Conservation (phyloP, 2,888 invertebrate genomes). For the Eutolmus rufibarbis region DNA sequence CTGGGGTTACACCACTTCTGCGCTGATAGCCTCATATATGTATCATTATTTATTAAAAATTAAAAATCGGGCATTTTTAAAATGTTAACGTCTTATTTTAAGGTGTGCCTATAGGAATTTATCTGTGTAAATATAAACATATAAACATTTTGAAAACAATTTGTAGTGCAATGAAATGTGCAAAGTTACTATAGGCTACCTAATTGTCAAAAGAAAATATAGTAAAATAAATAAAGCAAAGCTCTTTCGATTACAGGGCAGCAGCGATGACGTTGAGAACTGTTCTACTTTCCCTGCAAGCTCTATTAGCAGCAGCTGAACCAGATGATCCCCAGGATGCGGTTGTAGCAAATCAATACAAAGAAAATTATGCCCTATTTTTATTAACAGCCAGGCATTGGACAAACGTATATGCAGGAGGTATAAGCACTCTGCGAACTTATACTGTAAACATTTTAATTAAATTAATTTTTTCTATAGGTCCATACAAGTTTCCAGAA, state of each 20-base stretch:
- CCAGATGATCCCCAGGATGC: conserved; percentile 96
- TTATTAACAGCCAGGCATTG: conserved; percentile 92
- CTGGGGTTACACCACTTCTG: too few relatives aligned
- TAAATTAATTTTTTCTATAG: conserved; percentile 61
- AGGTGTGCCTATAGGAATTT: too few relatives aligned
- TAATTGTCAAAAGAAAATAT: neutral
- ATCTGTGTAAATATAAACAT: too few relatives aligned
- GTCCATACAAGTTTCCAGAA: conserved; percentile 77
- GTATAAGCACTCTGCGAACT: conserved; percentile 61
- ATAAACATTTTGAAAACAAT: too few relatives aligned
- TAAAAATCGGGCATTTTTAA: too few relatives aligned
- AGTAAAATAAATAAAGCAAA: neutral
- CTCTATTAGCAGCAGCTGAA: conserved; percentile 88
- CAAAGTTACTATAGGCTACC: too few relatives aligned
- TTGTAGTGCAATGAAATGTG: too few relatives aligned
- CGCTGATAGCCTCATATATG: too few relatives aligned
- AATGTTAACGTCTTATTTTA: too few relatives aligned
- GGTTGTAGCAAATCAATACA: conserved; percentile 96
- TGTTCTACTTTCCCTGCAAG: conserved; percentile 94
- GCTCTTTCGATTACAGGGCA: conserved; percentile 72
- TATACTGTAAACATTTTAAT: neutral
- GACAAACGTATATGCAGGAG: conserved; percentile 93
- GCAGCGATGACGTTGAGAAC: conserved; percentile 98
- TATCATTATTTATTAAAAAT: too few relatives aligned
- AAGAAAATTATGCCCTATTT: conserved; percentile 87